Evolutionary conservation across 2,888 invertebrate genomes (phyloP), one percentile per base, ranked within the genome.

Genomic region (Orthosia cruda): DNA sequence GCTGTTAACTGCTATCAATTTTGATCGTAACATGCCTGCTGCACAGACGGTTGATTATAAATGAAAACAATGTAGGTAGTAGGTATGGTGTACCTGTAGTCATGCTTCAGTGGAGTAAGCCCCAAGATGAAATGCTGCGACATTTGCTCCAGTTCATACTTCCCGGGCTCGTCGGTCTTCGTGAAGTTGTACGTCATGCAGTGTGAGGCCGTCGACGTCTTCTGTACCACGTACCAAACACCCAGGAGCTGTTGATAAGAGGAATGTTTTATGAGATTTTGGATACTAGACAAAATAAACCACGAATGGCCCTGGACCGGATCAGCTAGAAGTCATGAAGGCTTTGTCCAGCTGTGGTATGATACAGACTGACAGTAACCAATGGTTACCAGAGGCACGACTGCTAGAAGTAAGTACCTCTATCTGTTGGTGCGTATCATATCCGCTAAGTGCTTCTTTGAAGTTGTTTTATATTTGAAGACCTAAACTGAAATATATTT

Each of bases 111-210:
- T 26, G 98, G 98, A 23, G 98, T 98, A 15, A 98, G 96, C 49
- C 98, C 97, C 59, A 97, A 89, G 18, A 97, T 95, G 88, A 97
- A 97, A 91, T 98, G 98, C 90, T 98, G 98, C 26, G 98, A 98
- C 68, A 97, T 97, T 92, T 98, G 98, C 84, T 98, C 97, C 76
- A 98, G 92, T 81, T 97, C 93, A 89, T 98, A 98, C 87, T 97
- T 97, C 18, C 97, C 97, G 0, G 98, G 98, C 90, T 98, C 98
- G 1, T 97, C 97, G 0, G 97, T 97, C 82, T 95, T 95, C 0
- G 98, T 98, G 94, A 98, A 98, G 95, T 98, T 98, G 93, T 98
- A 98, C 2, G 97, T 97, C 88, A 98, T 97, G 93, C 98, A 98
- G 87, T 97, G 97, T 71, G 98, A 98, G 0, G 98, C 98, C 0